Percentiles rank a stretch among this genome's conserved stretches.
phyloP scores from a whole-genome alignment of 2,797 vertebrate genomes.

The Uromys caudimaculatus region DNA sequence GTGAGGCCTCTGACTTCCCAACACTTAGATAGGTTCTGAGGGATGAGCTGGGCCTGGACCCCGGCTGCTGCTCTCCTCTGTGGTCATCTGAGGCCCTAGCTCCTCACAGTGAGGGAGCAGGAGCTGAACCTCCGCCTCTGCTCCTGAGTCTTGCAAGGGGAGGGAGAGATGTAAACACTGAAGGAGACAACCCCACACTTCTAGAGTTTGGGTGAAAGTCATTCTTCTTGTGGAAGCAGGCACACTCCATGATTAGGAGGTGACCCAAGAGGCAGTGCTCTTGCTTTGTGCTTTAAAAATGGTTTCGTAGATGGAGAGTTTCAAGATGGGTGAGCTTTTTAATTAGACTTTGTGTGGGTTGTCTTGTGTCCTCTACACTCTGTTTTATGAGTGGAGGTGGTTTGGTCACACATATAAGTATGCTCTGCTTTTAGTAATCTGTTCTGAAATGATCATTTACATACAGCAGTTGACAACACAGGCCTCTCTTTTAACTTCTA shows the following conservation, averaged over 20 bases:
- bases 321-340: not conserved
- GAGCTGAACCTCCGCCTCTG: not conserved
- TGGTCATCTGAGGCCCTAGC: not conserved
- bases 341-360: not conserved
- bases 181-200: not conserved
- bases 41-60: not conserved
- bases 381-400: slow-evolving; percentile 37
- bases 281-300: not conserved
- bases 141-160: not conserved
- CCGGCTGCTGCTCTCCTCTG: not conserved
- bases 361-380: not conserved
- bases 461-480: slow-evolving; percentile 48
- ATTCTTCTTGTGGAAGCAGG: not conserved
- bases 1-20: not conserved
- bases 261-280: not conserved
- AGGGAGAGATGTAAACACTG: not conserved
- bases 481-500: slow-evolving; percentile 86
- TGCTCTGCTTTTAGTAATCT: slow-evolving; percentile 20
- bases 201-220: not conserved
- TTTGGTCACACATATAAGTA: not conserved
- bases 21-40: slow-evolving; percentile 3
- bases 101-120: not conserved
- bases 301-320: slow-evolving; percentile 20
- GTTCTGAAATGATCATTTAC: not conserved
- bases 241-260: not conserved